Evolutionary conservation across 92 coral and sea anemone species (phyloP).

Genomic region (Epizoanthus scotinus): DNA sequence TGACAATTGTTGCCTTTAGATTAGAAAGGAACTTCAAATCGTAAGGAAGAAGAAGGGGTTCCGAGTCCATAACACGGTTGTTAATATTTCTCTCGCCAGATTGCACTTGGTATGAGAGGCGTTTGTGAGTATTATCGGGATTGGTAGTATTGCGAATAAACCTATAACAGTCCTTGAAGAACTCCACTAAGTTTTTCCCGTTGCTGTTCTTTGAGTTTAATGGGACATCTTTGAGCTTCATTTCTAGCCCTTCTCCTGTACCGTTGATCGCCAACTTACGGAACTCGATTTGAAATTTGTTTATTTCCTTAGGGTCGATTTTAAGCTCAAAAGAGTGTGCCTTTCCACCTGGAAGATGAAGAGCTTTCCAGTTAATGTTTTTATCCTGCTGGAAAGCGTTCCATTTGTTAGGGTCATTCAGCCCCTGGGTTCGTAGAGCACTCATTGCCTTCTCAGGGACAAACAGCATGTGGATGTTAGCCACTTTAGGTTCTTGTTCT

Average conservation of each 20-base stretch:
- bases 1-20: constrained; percentile 6
- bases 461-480: constrained; percentile 53
- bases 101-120: too few species aligned
- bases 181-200: constrained; percentile 31
- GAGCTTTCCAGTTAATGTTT: constrained; percentile 45
- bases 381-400: constrained; percentile 3
- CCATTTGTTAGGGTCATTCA: constrained; percentile 46
- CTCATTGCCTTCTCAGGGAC: constrained; percentile 52
- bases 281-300: constrained; percentile 21
- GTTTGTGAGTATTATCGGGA: background rate
- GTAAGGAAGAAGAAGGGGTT: constrained; percentile 25
- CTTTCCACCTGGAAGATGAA: constrained; percentile 47
- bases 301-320: constrained; percentile 29
- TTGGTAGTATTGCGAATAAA: background rate
- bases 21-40: constrained; percentile 22
- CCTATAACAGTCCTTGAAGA: constrained; percentile 47
- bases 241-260: constrained; percentile 36
- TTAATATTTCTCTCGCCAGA: background rate
- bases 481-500: constrained; percentile 24
- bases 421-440: constrained; percentile 38
- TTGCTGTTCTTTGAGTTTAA: constrained; percentile 13
- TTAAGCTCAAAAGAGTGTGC: constrained; percentile 45
- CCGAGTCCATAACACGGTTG: background rate
- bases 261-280: constrained; percentile 44
- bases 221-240: constrained; percentile 54